These are phyloP conservation scores for Piezodorus guildinii DNA, from an alignment of 1,140 invertebrate genomes.

Conservation along the genomic window DNA sequence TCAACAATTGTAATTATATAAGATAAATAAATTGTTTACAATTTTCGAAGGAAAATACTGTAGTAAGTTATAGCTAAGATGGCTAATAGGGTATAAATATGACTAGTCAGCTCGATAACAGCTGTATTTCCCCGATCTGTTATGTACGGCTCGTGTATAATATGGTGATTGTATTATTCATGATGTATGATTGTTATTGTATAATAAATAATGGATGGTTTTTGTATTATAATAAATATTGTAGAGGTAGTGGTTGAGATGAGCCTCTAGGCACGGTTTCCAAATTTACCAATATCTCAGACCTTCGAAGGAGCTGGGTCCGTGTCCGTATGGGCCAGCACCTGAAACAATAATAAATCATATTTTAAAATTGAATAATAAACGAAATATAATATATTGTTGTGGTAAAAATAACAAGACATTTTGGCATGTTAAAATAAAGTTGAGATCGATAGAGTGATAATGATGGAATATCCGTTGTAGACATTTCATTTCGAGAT, in stretches of 20 bases:
- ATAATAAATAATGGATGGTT: neutral
- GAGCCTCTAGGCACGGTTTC: neutral
- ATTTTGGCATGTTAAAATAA: no score
- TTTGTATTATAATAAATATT: constrained; percentile 5
- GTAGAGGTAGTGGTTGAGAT: neutral
- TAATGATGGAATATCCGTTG: no score
- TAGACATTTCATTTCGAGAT: no score
- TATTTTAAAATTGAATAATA: no score
- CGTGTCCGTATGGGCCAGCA: constrained; percentile 1
- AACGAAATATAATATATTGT: no score
- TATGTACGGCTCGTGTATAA: neutral
- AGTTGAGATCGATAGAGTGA: no score
- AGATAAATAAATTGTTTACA: no score
- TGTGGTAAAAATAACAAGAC: no score
- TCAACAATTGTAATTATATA: no score
- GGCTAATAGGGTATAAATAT: constrained; percentile 9
- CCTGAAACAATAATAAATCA: neutral
- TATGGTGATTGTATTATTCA: neutral
- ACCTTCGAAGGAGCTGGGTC: constrained; percentile 3
- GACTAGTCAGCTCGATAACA: constrained; percentile 14
- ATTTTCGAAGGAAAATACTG: neutral
- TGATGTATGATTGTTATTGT: neutral
- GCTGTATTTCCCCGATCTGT: constrained; percentile 4
- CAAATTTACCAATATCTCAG: neutral
- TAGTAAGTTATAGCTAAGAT: neutral